phyloP scores from a whole-genome alignment of 2,797 vertebrate genomes.

The Ceryle rudis region DNA sequence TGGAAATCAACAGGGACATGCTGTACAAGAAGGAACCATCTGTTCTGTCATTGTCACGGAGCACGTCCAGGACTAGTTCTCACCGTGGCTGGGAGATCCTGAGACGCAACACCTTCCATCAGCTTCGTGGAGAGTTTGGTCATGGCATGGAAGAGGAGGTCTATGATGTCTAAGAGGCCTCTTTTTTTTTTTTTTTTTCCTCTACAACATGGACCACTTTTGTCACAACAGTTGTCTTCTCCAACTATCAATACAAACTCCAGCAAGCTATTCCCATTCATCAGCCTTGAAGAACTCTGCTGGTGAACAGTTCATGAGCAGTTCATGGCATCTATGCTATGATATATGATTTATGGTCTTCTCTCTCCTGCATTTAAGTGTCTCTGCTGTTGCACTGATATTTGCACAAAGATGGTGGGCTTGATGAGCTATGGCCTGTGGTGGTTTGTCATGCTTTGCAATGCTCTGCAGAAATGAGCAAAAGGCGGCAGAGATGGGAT shows the following conservation, averaged over 20 bases:
- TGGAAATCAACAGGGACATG: not conserved
- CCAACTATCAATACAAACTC: not conserved
- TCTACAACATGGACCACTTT: not conserved
- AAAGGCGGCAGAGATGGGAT: not conserved
- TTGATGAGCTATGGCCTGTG: not conserved
- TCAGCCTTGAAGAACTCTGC: not conserved
- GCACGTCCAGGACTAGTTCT: slow-evolving; percentile 67
- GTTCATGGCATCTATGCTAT: not conserved
- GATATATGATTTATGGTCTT: not conserved
- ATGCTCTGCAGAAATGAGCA: not conserved
- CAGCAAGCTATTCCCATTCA: not conserved
- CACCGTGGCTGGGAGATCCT: slow-evolving; percentile 79
- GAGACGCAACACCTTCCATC: slow-evolving; percentile 73
- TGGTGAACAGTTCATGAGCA: not conserved
- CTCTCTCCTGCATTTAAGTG: not conserved
- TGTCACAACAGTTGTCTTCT: not conserved
- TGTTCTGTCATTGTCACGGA: slow-evolving; percentile 65
- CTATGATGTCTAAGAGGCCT: slow-evolving; percentile 71
- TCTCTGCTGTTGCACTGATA: not conserved
- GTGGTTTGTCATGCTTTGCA: not conserved
- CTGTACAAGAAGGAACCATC: not conserved
- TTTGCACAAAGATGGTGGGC: not conserved
- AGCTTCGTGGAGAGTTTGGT: slow-evolving; percentile 51
- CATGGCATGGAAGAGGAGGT: slow-evolving; percentile 71
- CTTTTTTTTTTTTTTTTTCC: not conserved